Percentiles rank a stretch among this genome's conserved stretches.
Evolutionary conservation across 2,113 vertebrate species (phyloP).

Genomic region (Alethe diademata): DNA sequence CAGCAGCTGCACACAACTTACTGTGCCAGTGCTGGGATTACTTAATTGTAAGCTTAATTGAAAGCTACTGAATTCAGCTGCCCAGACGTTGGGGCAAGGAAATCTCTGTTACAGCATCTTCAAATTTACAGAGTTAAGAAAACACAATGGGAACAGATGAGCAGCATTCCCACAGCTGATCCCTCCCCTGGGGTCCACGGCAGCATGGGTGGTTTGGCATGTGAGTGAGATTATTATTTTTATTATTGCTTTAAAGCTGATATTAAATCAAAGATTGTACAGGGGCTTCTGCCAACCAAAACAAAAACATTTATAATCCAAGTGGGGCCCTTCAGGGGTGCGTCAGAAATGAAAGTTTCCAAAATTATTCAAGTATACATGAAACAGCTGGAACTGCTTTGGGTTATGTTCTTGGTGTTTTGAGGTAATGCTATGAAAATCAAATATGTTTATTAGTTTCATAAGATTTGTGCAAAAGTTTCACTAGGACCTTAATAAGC

Average conservation of each 20-base stretch:
- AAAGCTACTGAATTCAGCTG: background rate
- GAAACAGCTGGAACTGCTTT: constrained; percentile 61
- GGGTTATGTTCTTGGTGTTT: constrained; percentile 33
- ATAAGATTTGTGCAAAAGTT: background rate
- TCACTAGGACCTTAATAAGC: background rate
- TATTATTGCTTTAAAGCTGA: constrained; percentile 48
- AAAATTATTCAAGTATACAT: constrained; percentile 41
- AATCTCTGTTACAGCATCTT: background rate
- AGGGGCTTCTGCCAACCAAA: constrained; percentile 50
- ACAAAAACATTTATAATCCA: constrained; percentile 34
- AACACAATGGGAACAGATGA: background rate
- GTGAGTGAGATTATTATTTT: constrained; percentile 6
- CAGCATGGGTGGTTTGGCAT: constrained; percentile 56
- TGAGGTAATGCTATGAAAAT: constrained; percentile 34
- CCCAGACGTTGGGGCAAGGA: background rate
- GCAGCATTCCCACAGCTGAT: constrained; percentile 8
- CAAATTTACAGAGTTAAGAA: background rate
- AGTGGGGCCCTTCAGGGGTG: constrained; percentile 18
- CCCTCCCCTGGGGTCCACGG: background rate
- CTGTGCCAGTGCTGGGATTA: background rate
- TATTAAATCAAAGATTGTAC: constrained; percentile 43
- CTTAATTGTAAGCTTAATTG: background rate
- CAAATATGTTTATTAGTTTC: constrained; percentile 21
- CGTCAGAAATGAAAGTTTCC: constrained; percentile 37
- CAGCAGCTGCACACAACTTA: background rate